These are phyloP conservation scores for Cacatua alba DNA, from an alignment of 2,113 vertebrate genomes.

Conservation along the genomic window DNA sequence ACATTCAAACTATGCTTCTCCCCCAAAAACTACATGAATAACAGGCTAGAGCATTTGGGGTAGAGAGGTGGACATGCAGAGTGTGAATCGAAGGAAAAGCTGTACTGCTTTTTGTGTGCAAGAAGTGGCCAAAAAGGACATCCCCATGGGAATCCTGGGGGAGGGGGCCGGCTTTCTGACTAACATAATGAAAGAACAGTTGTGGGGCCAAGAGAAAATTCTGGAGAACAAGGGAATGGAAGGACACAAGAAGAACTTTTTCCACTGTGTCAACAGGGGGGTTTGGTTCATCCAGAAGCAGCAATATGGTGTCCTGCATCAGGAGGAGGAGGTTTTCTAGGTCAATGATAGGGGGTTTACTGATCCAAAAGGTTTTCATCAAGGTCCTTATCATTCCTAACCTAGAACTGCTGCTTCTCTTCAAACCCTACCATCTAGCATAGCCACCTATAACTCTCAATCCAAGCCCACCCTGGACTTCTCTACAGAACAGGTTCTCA, in stretches of 20 bases:
- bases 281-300: not conserved
- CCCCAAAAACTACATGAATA: not conserved
- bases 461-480: not conserved
- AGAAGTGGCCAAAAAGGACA: not conserved
- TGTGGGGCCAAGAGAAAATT: not conserved
- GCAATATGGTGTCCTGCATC: not conserved
- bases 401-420: not conserved
- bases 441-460: not conserved
- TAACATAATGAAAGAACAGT: not conserved
- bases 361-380: not conserved
- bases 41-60: not conserved
- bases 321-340: not conserved
- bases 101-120: not conserved
- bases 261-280: not conserved
- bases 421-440: not conserved
- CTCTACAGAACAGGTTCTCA: not conserved
- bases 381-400: not conserved
- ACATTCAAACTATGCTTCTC: not conserved
- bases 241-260: not conserved
- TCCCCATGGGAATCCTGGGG: not conserved
- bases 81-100: not conserved
- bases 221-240: not conserved
- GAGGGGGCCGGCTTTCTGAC: not conserved
- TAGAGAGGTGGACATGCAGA: not conserved
- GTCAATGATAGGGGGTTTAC: not conserved